Conservation (phyloP, 2,113 vertebrate species). For the Chitala chitala region DNA sequence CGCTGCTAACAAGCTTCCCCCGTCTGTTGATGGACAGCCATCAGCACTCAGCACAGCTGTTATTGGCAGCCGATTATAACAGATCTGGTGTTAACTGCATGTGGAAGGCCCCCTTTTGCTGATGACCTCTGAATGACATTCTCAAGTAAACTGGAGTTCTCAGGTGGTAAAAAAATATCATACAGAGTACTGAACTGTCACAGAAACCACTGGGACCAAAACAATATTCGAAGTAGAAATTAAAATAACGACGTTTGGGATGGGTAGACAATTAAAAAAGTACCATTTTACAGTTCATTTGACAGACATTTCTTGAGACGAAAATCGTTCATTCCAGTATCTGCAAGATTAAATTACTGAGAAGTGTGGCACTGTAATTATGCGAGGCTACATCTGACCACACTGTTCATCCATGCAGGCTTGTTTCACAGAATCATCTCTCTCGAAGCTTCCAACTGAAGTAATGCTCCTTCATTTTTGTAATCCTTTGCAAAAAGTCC, state of each 20-base stretch:
- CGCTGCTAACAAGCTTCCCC: constrained; percentile 73
- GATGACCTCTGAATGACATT: constrained; percentile 62
- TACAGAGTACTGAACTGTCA: constrained; percentile 33
- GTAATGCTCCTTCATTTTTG: not conserved
- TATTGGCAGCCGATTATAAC: constrained; percentile 57
- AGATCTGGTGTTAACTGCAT: constrained; percentile 66
- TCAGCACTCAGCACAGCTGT: constrained; percentile 70
- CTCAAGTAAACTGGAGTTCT: constrained; percentile 39
- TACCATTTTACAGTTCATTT: not conserved
- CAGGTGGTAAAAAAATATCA: constrained; percentile 19
- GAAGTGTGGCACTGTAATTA: not conserved
- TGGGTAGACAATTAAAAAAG: not conserved
- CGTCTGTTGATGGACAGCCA: constrained; percentile 79
- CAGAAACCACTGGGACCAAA: not conserved
- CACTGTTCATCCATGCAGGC: not conserved
- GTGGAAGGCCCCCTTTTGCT: constrained; percentile 35
- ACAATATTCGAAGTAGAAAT: not conserved
- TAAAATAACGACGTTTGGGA: constrained; percentile 5
- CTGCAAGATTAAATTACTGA: not conserved
- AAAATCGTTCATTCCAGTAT: not conserved
- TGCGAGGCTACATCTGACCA: not conserved
- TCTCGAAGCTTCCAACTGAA: no score
- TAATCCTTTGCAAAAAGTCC: not conserved
- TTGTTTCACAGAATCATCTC: not conserved
- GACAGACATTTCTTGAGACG: not conserved